Evolutionary conservation across 2,888 invertebrate genomes (phyloP).

Genomic region (Microctonus aethiopoides): DNA sequence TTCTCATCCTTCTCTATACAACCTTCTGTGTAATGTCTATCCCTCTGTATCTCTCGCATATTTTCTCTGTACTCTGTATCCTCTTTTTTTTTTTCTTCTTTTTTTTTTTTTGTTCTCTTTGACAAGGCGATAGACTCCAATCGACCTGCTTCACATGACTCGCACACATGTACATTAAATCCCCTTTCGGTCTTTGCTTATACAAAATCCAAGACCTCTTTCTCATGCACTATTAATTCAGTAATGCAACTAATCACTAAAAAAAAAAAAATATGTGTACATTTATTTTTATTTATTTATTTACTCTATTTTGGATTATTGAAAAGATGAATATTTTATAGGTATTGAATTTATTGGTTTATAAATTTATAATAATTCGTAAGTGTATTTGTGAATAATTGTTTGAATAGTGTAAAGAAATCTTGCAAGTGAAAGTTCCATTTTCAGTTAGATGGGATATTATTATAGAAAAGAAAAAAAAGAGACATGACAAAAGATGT

Average conservation of each 20-base stretch:
- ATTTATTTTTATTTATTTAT: neutral
- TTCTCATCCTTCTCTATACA: neutral
- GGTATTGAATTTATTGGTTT: too few species aligned
- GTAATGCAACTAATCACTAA: neutral
- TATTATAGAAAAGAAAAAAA: neutral
- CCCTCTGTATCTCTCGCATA: constrained; percentile 7
- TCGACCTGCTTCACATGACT: neutral
- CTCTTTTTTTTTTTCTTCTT: neutral
- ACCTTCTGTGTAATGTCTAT: constrained; percentile 1
- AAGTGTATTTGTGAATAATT: neutral
- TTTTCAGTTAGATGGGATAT: neutral
- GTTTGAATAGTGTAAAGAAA: neutral
- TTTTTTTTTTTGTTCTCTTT: constrained; percentile 4
- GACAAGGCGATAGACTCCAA: constrained; percentile 13
- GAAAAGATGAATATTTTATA: neutral
- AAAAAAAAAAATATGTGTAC: neutral
- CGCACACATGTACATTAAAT: neutral
- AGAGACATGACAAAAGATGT: constrained; percentile 37
- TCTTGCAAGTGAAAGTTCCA: constrained; percentile 1
- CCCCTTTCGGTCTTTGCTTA: neutral
- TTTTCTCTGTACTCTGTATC: neutral
- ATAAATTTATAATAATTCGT: too few species aligned
- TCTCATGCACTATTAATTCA: neutral
- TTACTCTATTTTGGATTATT: neutral
- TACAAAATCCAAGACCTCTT: neutral